Conservation (phyloP, 2,113 vertebrate genomes). For the Triplophysa siluroides region DNA sequence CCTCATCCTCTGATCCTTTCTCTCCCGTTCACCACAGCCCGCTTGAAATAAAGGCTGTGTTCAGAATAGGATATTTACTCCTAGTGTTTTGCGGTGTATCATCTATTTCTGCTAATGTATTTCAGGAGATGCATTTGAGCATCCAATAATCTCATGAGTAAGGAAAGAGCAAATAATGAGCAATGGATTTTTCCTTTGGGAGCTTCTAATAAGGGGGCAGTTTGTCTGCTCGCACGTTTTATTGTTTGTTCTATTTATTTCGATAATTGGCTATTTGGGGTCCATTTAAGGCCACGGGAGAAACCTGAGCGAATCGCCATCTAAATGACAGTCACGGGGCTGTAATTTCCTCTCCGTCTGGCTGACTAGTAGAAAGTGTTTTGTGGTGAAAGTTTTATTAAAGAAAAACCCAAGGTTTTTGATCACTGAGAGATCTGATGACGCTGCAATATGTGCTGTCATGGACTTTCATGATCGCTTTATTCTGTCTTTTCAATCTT, state of each 20-base stretch:
- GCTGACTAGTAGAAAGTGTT: not conserved
- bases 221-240: not conserved
- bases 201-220: not conserved
- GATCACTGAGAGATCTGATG: slow-evolving; percentile 7
- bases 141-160: not conserved
- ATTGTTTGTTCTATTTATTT: not conserved
- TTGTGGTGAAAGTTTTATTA: not conserved
- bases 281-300: not conserved
- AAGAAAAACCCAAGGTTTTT: not conserved
- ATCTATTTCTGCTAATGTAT: not conserved
- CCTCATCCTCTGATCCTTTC: slow-evolving; percentile 16
- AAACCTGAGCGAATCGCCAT: not conserved
- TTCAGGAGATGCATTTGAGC: not conserved
- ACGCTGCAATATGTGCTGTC: slow-evolving; percentile 26
- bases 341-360: not conserved
- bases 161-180: not conserved
- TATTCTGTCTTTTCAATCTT: slow-evolving; percentile 27
- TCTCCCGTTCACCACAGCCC: slow-evolving; percentile 5
- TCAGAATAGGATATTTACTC: not conserved
- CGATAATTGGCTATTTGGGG: not conserved
- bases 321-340: slow-evolving; percentile 13
- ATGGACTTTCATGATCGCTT: not conserved
- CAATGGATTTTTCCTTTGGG: not conserved
- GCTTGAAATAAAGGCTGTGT: not conserved
- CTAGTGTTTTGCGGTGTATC: not conserved